These are phyloP conservation scores for Dolichoris vasculosae DNA, from an alignment of 1,140 invertebrate genomes.

Conservation along the genomic window DNA sequence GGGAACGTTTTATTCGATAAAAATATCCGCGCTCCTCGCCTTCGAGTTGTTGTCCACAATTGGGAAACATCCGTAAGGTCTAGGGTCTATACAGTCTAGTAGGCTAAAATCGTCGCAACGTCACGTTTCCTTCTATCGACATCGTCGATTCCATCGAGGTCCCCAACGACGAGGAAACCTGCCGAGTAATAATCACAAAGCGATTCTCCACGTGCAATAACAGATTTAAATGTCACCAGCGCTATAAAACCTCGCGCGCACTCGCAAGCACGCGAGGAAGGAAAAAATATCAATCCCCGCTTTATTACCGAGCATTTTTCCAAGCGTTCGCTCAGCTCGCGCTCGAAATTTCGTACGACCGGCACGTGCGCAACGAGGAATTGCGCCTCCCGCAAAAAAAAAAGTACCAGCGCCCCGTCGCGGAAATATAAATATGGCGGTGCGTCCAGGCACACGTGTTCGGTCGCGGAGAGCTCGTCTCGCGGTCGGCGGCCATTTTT, in stretches of 20 bases:
- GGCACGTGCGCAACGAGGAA: not conserved
- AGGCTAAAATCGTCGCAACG: not conserved
- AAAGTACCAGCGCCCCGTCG: not conserved
- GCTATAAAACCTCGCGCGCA: not conserved
- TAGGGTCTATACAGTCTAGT: too few species aligned
- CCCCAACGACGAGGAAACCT: not conserved
- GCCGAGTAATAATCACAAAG: not conserved
- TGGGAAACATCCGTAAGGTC: not conserved
- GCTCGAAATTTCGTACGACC: not conserved
- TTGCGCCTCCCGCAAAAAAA: not conserved
- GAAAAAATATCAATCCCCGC: not conserved
- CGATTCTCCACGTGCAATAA: not conserved
- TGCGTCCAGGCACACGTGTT: not conserved
- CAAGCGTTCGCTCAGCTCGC: too few species aligned
- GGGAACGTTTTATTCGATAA: not conserved
- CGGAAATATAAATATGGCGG: not conserved
- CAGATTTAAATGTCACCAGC: not conserved
- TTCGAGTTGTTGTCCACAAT: too few species aligned
- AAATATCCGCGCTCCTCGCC: not conserved
- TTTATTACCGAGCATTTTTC: too few species aligned
- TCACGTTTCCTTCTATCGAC: not conserved
- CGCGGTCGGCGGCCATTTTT: slow-evolving; percentile 61
- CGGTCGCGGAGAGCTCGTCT: not conserved
- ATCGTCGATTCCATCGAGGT: not conserved
- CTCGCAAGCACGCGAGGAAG: not conserved